Base-by-base conservation (phyloP, 2,888 invertebrate species). In the Prosapia bicincta region DNA sequence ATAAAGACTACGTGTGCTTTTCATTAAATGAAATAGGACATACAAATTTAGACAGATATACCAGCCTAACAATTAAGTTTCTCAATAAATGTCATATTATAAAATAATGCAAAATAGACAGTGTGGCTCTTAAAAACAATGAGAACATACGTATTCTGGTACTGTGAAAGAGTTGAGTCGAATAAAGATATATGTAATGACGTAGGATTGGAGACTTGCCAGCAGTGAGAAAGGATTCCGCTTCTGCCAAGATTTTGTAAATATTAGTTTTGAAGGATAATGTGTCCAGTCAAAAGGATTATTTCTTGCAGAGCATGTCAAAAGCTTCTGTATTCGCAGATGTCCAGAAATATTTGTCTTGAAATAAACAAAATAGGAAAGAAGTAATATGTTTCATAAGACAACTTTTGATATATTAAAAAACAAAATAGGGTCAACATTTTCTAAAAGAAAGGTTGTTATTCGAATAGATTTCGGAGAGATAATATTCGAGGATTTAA, bases 201-300 rank as follows among this genome's bases (percentile, higher is more conserved):
- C n/a, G 54, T 54, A 54, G 54, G 54, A 6, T 54, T 54, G 54
- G 54, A 54, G 54, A 54, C 3, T 54, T 54, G 54, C 54, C 54
- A 54, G 54, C n/a, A 54, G 54, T 54, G 20, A 54, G 54, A 54
- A 54, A 54, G 54, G 54, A 54, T 54, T 54, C 20, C 54, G 54
- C 54, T 54, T 54, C 54, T 54, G 54, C 54, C 54, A 54, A 54
- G 54, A 54, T 54, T 54, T n/a, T 54, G 54, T 54, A 54, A 54
- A 54, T 54, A 54, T 54, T 54, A 54, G 54, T 54, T n/a, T 54
- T n/a, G 54, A 54, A 54, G 54, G 54, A 54, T 54, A 54, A 54
- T 54, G 54, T 54, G 54, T 20, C 6, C 54, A 54, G 54, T 54
- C 54, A 54, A 54, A 54, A 54, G 54, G 54, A 20, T 20, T 54